Evolutionary conservation across 2,113 vertebrate species (phyloP).

Genomic region (Aleadryas rufinucha): DNA sequence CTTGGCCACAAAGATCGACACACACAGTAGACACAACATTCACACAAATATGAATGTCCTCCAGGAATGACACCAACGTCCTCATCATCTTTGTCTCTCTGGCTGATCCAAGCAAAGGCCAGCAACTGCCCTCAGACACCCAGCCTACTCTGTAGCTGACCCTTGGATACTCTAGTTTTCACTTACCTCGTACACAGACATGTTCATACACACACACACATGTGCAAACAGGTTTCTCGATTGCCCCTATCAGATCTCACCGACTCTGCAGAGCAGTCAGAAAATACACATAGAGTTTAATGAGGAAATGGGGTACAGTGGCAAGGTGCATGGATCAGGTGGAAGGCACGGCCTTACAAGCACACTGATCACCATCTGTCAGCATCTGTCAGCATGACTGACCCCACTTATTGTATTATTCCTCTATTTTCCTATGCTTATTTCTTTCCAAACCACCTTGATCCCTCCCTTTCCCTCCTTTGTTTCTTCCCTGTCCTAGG

Average conservation of each 20-base stretch:
- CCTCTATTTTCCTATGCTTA: not conserved
- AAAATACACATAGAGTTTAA: not conserved
- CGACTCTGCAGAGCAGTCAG: not conserved
- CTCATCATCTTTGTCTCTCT: not conserved
- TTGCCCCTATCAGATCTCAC: not conserved
- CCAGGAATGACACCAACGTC: not conserved
- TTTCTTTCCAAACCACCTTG: not conserved
- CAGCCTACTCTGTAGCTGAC: not conserved
- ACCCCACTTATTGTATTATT: not conserved
- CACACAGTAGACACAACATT: not conserved
- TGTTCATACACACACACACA: no score
- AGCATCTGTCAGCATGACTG: not conserved
- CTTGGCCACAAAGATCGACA: not conserved
- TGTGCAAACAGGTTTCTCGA: not conserved
- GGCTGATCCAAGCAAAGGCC: not conserved
- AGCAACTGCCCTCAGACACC: not conserved
- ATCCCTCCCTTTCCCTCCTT: not conserved
- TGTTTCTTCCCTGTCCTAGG: no score
- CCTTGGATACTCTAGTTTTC: not conserved
- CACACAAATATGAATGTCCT: not conserved
- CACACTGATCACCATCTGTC: fast-evolving
- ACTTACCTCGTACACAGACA: no score
- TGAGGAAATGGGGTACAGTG: not conserved
- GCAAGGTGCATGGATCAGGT: no score
- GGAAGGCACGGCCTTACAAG: fast-evolving